Percentiles rank a stretch among this genome's conserved stretches.
Conservation (phyloP, 2,888 invertebrate species). For the Cybosia mesomella region DNA sequence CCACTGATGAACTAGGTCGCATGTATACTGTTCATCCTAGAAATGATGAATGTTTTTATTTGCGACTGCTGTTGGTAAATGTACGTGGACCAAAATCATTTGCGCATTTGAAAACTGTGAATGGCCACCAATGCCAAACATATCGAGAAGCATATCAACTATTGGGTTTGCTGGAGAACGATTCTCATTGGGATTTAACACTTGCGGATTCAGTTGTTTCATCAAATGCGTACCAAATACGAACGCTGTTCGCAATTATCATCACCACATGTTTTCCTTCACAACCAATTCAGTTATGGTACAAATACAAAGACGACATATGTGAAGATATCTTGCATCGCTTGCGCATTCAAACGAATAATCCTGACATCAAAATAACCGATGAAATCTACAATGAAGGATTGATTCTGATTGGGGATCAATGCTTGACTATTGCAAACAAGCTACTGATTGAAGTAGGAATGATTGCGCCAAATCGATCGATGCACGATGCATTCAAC, state of each 20-base stretch:
- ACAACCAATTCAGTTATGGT: too few species aligned
- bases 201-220: constrained; percentile 25
- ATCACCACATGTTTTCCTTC: too few species aligned
- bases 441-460: constrained; percentile 44
- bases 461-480: too few species aligned
- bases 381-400: too few species aligned
- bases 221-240: constrained; percentile 23
- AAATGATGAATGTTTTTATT: too few species aligned
- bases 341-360: constrained; percentile 20
- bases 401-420: constrained; percentile 44
- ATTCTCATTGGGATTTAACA: constrained; percentile 28
- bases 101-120: constrained; percentile 26
- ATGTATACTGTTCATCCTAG: too few species aligned
- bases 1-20: too few species aligned
- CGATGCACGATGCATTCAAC: too few species aligned
- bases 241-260: too few species aligned
- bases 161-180: constrained; percentile 30
- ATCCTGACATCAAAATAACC: constrained; percentile 33
- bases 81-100: too few species aligned
- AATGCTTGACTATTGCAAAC: constrained; percentile 44
- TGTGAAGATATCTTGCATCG: constrained; percentile 6
- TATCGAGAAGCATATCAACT: constrained; percentile 35
- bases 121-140: constrained; percentile 30
- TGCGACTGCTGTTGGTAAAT: too few species aligned
- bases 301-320: constrained; percentile 24